Conservation (phyloP, 1,140 invertebrate genomes). For the Camponotus pennsylvanicus region DNA sequence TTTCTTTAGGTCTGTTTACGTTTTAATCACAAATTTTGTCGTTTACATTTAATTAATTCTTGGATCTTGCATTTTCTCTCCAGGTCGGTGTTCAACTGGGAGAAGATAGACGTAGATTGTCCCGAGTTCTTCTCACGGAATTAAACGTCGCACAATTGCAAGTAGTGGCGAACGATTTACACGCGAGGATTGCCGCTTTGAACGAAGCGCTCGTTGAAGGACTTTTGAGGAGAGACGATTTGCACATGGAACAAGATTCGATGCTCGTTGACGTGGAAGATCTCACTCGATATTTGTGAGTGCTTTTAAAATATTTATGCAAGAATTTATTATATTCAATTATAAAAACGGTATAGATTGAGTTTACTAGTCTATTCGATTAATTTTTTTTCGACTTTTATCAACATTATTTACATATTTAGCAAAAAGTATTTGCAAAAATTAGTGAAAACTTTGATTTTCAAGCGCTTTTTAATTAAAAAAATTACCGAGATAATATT, state of each 20-base stretch:
- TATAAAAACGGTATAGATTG: neutral
- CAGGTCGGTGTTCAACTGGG: constrained; percentile 94
- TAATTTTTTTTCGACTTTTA: neutral
- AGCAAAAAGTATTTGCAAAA: neutral
- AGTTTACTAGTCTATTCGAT: neutral
- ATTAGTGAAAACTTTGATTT: neutral
- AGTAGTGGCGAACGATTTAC: constrained; percentile 97
- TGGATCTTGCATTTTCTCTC: neutral
- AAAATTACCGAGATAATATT: constrained; percentile 7
- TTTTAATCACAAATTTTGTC: neutral
- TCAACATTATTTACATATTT: neutral
- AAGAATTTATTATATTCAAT: neutral
- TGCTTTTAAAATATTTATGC: constrained; percentile 67
- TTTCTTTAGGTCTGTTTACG: no score
- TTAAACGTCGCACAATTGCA: constrained; percentile 98
- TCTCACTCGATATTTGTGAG: constrained; percentile 96
- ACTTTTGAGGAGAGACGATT: constrained; percentile 95
- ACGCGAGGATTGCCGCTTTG: constrained; percentile 96
- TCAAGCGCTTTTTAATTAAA: neutral
- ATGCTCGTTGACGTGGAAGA: constrained; percentile 99
- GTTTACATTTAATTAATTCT: neutral
- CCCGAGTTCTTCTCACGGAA: constrained; percentile 93
- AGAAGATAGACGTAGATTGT: constrained; percentile 92
- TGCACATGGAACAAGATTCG: constrained; percentile 99
- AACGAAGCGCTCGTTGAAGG: constrained; percentile 96